Base-by-base conservation (phyloP, 2,888 invertebrate genomes). In the Fragum fragum region DNA sequence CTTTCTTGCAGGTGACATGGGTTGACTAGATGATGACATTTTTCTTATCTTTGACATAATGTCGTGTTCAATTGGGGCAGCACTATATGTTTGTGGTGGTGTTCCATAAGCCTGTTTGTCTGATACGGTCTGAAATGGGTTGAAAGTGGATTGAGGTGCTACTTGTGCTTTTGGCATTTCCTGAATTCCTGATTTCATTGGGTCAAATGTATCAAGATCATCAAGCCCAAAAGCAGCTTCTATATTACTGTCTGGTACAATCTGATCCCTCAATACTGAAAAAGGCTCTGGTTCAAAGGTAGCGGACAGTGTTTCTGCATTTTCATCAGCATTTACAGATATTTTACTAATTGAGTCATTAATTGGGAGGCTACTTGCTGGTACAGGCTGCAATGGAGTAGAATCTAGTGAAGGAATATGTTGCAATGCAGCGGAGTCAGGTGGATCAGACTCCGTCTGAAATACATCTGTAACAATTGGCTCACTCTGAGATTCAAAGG, bases 131-230 rank as follows among this genome's bases (percentile, higher is more conserved):
- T 66, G 53, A 63, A 79, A 68, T 26, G 66, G 63, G 39, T 71
- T 52, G 23, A 36, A 57, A 61, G 61, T 53, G 26, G 18, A 47
- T 72, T 5, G 26, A 32, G 68, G 7, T 29, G 23, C 36, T 53
- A 28, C 47, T 52, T 18, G 21, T 53, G 32, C 47, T 52, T 18
- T 7, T n/a, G 32, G 14, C 26, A 52, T 32, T 29, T 53, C 70
- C 18, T 57, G 57, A 55, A 72, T 14, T 21, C 23, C 57, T n/a
- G 55, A 29, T 68, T 82, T 80, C 80, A 85, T 82, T 55, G 85
- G 85, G 76, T 85, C 85, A 80, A 85, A 81, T 42, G 78, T 73
- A 11, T 77, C 74, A 73, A 85, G 80, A 21, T 85, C 85, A 78
- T 85, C 85, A 2, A 78, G 36, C n/a, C 76, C 70, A 18, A 73